Evolutionary conservation across 2,888 invertebrate genomes (phyloP).

Genomic region (Phrixothrix hirtus): DNA sequence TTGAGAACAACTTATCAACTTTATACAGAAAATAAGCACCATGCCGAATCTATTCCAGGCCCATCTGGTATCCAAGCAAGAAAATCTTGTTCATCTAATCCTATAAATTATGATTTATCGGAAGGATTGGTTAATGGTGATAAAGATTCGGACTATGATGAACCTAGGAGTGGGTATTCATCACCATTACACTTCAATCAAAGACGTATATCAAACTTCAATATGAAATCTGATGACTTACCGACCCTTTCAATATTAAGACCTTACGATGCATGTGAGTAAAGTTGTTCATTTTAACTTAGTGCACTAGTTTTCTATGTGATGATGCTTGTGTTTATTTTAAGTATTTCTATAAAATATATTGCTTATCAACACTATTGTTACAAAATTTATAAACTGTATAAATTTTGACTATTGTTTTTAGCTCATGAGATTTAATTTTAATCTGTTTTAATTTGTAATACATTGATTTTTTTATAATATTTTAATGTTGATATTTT

Average conservation of each 20-base stretch:
- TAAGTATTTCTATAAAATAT: not conserved
- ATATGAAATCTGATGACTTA: conserved; percentile 17
- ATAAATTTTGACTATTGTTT: not conserved
- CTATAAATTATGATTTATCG: not conserved
- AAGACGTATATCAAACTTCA: conserved; percentile 36
- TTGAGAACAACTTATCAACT: not conserved
- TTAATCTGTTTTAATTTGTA: too few relatives aligned
- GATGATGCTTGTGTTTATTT: not conserved
- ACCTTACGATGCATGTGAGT: too few relatives aligned
- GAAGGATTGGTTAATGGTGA: conserved; percentile 45
- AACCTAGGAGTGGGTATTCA: conserved; percentile 63
- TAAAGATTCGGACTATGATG: conserved; percentile 62
- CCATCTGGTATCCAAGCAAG: conserved; percentile 48
- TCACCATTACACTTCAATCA: conserved; percentile 54
- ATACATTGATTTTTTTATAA: too few relatives aligned
- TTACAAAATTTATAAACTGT: not conserved
- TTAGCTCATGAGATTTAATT: too few relatives aligned
- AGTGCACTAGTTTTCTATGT: too few relatives aligned
- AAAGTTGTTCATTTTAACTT: too few relatives aligned
- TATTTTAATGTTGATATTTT: too few relatives aligned
- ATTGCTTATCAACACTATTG: not conserved
- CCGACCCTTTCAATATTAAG: too few relatives aligned
- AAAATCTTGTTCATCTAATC: conserved; percentile 34
- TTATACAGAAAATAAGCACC: too few relatives aligned
- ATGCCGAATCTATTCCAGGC: conserved; percentile 51